Evolutionary conservation across 2,113 vertebrate species (phyloP).

Genomic region (Tinamus guttatus): DNA sequence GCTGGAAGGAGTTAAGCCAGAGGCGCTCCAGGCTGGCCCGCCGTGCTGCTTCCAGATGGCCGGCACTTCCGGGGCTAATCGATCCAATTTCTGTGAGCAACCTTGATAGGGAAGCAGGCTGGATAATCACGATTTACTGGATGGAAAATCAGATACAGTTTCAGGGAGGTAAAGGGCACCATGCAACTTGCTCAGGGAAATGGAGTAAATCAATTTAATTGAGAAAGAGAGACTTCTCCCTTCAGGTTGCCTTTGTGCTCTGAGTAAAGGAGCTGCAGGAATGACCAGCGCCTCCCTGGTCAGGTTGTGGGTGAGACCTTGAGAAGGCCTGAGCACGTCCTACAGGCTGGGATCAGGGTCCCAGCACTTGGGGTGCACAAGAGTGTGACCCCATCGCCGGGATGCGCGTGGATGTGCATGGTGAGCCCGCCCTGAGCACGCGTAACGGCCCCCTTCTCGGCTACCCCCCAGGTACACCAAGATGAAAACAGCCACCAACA

Average conservation of each 20-base stretch:
- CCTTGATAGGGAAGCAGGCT: not conserved
- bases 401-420: fast-evolving
- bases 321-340: not conserved
- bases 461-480: constrained; percentile 90
- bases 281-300: not conserved
- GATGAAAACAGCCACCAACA: constrained; percentile 98
- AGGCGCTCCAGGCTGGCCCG: not conserved
- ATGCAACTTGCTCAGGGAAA: not conserved
- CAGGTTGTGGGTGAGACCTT: not conserved
- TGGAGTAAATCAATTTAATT: not conserved
- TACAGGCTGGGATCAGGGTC: not conserved
- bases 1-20: not conserved
- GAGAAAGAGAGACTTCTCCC: not conserved
- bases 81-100: constrained; percentile 57
- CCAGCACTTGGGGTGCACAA: fast-evolving
- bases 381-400: not conserved
- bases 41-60: constrained; percentile 45
- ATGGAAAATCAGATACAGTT: constrained; percentile 31
- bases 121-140: constrained; percentile 45
- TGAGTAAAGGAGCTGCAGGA: not conserved
- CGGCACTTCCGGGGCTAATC: constrained; percentile 50
- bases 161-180: not conserved
- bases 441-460: not conserved
- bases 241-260: not conserved
- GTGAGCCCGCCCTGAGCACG: not conserved